Percentiles rank a stretch among this genome's conserved stretches.
Conservation (phyloP, 2,888 invertebrate species). For the Agonopterix alstromeriana region DNA sequence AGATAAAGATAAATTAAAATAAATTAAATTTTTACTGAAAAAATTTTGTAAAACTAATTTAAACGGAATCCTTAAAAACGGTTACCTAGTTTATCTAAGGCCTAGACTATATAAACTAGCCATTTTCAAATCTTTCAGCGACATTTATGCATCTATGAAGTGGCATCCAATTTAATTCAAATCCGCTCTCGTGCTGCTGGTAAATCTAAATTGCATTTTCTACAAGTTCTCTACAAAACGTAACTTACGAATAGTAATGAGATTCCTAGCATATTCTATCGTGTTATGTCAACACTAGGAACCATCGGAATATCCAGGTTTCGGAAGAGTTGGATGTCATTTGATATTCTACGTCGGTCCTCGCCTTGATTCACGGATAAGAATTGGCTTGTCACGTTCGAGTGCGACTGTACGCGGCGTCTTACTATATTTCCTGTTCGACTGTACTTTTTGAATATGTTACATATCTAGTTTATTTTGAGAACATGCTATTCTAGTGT, state of each 20-base stretch:
- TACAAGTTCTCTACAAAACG: not conserved
- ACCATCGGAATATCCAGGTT: conserved; percentile 18
- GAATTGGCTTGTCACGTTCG: conserved; percentile 50
- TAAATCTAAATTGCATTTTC: too few relatives aligned
- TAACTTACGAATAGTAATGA: not conserved
- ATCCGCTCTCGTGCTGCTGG: too few relatives aligned
- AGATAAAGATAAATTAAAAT: too few relatives aligned
- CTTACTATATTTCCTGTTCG: conserved; percentile 33
- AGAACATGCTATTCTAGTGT: too few relatives aligned
- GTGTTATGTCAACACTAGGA: conserved; percentile 12
- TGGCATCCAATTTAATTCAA: not conserved
- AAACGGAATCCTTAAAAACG: too few relatives aligned
- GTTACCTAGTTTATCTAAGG: too few relatives aligned
- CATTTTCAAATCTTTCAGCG: too few relatives aligned
- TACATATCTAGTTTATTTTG: too few relatives aligned
- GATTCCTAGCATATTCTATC: conserved; percentile 1
- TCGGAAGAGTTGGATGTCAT: conserved; percentile 24
- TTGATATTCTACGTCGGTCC: conserved; percentile 54
- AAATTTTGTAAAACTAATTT: too few relatives aligned
- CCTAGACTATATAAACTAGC: too few relatives aligned
- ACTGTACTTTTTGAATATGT: conserved; percentile 3
- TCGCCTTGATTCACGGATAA: conserved; percentile 44
- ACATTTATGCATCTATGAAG: not conserved
- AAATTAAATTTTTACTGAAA: too few relatives aligned
- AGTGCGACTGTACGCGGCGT: conserved; percentile 24